Evolutionary conservation across 1,140 invertebrate species (phyloP).

Genomic region (Akabosia matsudoensis): DNA sequence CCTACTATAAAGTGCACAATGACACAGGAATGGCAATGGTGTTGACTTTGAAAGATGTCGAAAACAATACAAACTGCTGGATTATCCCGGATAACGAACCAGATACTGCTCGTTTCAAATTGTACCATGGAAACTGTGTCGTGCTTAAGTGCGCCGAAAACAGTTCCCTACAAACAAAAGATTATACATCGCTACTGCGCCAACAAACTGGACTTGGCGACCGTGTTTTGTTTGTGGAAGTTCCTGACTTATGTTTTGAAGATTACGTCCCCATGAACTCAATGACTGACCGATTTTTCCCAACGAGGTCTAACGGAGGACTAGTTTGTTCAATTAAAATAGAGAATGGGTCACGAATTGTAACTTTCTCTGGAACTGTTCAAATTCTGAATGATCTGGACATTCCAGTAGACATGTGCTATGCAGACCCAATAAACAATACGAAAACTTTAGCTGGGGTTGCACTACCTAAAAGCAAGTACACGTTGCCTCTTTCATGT

Average conservation of each 20-base stretch:
- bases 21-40: constrained; percentile 31
- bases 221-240: constrained; percentile 44
- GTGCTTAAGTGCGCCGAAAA: constrained; percentile 52
- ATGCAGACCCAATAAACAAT: constrained; percentile 70
- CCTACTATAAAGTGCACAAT: constrained; percentile 37
- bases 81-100: constrained; percentile 38
- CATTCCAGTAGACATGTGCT: constrained; percentile 73
- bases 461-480: constrained; percentile 61
- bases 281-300: constrained; percentile 83
- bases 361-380: constrained; percentile 69
- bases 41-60: constrained; percentile 33
- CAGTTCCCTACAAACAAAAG: constrained; percentile 38
- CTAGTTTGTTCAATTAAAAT: constrained; percentile 73
- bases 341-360: constrained; percentile 64
- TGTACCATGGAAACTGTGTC: constrained; percentile 63
- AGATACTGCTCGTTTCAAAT: constrained; percentile 55
- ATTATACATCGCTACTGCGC: constrained; percentile 45
- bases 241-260: constrained; percentile 48
- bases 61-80: constrained; percentile 32
- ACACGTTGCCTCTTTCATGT: constrained; percentile 77
- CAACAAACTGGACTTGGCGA: constrained; percentile 49
- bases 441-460: constrained; percentile 68
- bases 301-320: constrained; percentile 67
- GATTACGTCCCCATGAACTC: constrained; percentile 69
- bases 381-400: constrained; percentile 80